A percentile compares a stretch with the other conserved stretches of the same genome.
phyloP scores from a whole-genome alignment of 1,140 invertebrate species.

The Lutraria rhynchaena region DNA sequence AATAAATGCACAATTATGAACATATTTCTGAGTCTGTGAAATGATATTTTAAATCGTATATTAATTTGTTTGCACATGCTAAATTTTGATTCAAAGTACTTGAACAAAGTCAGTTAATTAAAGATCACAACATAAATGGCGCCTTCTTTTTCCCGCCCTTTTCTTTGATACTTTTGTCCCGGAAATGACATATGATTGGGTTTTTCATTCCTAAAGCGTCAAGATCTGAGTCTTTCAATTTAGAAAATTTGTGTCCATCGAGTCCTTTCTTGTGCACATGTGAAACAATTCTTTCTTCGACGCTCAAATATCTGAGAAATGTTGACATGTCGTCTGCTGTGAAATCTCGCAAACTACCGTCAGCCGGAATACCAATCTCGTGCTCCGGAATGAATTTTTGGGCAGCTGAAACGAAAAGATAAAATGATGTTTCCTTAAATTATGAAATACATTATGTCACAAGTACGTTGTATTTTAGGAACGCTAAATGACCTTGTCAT shows the following conservation, averaged over 20 bases:
- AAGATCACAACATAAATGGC: slow-evolving; percentile 63
- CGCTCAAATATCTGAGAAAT: slow-evolving; percentile 64
- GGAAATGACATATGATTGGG: slow-evolving; percentile 66
- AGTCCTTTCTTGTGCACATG: slow-evolving; percentile 66
- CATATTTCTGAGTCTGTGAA: too few species aligned
- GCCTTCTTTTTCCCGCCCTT: slow-evolving; percentile 50
- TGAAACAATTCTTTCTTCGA: slow-evolving; percentile 65
- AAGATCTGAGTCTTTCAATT: slow-evolving; percentile 70
- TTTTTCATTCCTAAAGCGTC: slow-evolving; percentile 67
- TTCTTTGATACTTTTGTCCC: slow-evolving; percentile 62
- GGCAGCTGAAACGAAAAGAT: slow-evolving; percentile 47
- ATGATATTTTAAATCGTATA: neutral
- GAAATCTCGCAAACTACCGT: slow-evolving; percentile 66
- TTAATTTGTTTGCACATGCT: neutral
- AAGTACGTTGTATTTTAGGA: too few species aligned
- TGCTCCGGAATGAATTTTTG: slow-evolving; percentile 63
- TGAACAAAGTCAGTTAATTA: neutral
- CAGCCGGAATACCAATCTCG: slow-evolving; percentile 91
- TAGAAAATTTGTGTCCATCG: slow-evolving; percentile 67
- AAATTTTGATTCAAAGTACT: neutral
- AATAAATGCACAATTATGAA: slow-evolving; percentile 3
- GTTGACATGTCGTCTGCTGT: slow-evolving; percentile 65
- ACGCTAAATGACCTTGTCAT: too few species aligned
- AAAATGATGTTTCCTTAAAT: too few species aligned
- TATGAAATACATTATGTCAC: too few species aligned